A percentile compares a stretch with the other conserved stretches of the same genome.
phyloP scores from a whole-genome alignment of 2,888 invertebrate species.

The Philhelius pedissequus region DNA sequence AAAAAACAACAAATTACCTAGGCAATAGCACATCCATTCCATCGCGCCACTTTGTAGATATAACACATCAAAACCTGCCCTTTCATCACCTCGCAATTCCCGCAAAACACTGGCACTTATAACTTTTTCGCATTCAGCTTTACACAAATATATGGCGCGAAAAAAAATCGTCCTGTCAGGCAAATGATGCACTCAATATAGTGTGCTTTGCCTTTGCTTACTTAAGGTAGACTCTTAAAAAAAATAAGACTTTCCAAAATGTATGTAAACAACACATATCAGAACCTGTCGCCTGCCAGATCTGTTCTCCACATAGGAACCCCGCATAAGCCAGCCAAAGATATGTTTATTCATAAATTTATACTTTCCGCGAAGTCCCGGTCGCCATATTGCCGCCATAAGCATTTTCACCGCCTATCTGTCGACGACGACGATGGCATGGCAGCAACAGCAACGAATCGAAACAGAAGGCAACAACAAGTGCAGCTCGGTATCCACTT shows the following conservation, averaged over 20 bases:
- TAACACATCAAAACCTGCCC: background rate
- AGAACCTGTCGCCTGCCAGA: constrained; percentile 33
- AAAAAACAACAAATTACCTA: constrained; percentile 15
- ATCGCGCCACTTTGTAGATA: background rate
- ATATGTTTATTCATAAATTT: constrained; percentile 66
- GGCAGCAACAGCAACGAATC: background rate
- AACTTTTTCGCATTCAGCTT: background rate
- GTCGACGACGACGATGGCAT: too few relatives aligned
- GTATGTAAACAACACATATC: constrained; percentile 57
- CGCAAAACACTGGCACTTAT: background rate
- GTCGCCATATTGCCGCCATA: constrained; percentile 30
- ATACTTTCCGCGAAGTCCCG: constrained; percentile 44
- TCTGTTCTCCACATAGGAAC: constrained; percentile 40
- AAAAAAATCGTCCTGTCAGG: background rate
- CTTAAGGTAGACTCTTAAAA: background rate
- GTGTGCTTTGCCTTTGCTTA: background rate
- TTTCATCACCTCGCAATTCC: background rate
- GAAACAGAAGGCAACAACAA: constrained; percentile 7
- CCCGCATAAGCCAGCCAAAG: constrained; percentile 46
- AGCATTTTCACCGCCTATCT: constrained; percentile 39
- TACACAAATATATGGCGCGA: background rate
- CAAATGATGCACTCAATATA: constrained; percentile 10
- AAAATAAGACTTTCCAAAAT: constrained; percentile 30
- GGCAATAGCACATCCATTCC: background rate
- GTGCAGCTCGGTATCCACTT: constrained; percentile 31